Evolutionary conservation across 2,113 vertebrate species (phyloP), one percentile per base, ranked within the genome.

Genomic region (Ochotona princeps): DNA sequence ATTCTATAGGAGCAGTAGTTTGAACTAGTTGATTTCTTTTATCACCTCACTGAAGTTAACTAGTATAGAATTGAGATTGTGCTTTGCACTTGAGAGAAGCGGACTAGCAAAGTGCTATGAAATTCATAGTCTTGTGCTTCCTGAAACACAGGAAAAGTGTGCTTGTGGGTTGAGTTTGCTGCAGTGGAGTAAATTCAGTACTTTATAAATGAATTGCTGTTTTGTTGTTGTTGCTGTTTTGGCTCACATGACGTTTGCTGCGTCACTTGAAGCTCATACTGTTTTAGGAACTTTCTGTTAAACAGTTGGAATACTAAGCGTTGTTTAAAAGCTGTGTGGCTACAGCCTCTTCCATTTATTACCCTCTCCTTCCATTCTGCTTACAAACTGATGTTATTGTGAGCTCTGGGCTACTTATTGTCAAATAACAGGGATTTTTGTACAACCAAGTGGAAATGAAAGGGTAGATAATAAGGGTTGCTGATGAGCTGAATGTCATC

Each of bases 1-100:
- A 26, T 23, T 51, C 65, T 75, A 26, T 47, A 14, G 80, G 70
- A 83, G 76, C 57, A 60, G 0, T 47, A 38, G 49, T 73, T 82
- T 44, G 32, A 70, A 8, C 87, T 81, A 11, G 23, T 78, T 84
- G 60, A 89, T 74, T 93, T 30, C 60, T 78, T 49, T 72, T 90
- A 66, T 18, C 67, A 7, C 11, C 9, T 38, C 32, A 15, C 13
- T 51, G 67, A 95, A 74, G 67, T n/a, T 47, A 30, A 54, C 84
- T 61, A 21, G 4, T 60, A 65, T 70, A 49, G 38, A 83, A n/a
- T 20, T 44, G 63, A 85, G 61, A n/a, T 3, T 90, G 47, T 63
- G 74, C 73, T 54, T 54, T 63, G 25, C 12, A 12, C 17, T 17
- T 21, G 3, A 44, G 32, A 14, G 47, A 15, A 25, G 15, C 10